Evolutionary conservation across 2,113 vertebrate species (phyloP).

Genomic region (Ivindomyrus marchei): DNA sequence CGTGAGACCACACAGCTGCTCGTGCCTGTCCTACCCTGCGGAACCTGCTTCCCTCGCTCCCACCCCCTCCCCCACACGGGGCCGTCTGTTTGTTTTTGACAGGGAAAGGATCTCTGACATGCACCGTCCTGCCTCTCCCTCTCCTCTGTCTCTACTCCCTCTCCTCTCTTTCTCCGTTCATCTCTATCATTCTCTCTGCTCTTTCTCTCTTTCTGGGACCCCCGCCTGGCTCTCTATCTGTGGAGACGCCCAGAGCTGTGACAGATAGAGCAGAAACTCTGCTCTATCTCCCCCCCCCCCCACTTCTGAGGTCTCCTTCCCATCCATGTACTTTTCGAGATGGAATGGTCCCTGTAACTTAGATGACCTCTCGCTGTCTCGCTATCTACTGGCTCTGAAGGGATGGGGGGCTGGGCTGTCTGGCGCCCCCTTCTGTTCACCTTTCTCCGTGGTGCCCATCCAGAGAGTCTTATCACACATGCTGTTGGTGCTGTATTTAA

Average conservation of each 20-base stretch:
- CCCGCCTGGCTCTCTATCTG: not conserved
- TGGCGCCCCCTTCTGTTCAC: not conserved
- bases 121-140: not conserved
- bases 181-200: not conserved
- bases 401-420: not conserved
- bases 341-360: not conserved
- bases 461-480: not conserved
- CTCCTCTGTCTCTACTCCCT: not conserved
- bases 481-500: not conserved
- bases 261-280: not conserved
- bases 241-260: constrained; percentile 2
- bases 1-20: constrained; percentile 7
- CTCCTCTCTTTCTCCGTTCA: not conserved
- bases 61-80: not conserved
- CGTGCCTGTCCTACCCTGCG: not conserved
- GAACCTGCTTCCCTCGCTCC: not conserved
- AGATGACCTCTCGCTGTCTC: not conserved
- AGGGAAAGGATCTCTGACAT: not conserved
- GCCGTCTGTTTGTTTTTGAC: not conserved
- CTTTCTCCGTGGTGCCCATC: not conserved
- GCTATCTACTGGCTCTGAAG: not conserved
- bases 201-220: not conserved
- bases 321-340: not conserved
- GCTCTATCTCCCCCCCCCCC: not conserved
- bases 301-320: not conserved